Evolutionary conservation across 2,888 invertebrate species (phyloP).

Genomic region (Ichneumon xanthorius): DNA sequence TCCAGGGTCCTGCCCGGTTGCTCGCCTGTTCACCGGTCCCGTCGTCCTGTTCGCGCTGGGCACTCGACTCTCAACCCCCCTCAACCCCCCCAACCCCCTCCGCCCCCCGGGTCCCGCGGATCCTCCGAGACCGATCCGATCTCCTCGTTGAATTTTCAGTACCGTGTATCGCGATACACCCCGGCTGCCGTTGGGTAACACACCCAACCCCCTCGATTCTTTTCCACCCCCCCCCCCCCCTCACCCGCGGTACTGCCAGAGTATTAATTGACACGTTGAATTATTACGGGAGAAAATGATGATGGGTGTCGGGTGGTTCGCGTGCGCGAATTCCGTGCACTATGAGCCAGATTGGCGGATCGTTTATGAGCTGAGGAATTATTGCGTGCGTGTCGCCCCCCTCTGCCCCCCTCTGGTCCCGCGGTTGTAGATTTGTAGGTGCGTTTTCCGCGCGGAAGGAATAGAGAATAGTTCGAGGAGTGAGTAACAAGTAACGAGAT

Average conservation of each 20-base stretch:
- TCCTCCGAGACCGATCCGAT: slow-evolving; percentile 47
- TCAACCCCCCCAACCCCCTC: not conserved
- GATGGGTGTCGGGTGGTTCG: not conserved
- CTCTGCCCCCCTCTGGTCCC: too few relatives aligned
- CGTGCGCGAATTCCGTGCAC: slow-evolving; percentile 9
- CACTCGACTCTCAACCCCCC: slow-evolving; percentile 41
- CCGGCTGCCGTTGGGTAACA: slow-evolving; percentile 1
- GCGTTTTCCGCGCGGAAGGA: slow-evolving; percentile 59
- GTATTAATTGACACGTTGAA: slow-evolving; percentile 50
- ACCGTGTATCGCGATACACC: not conserved
- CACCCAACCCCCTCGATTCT: not conserved
- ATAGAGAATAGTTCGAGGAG: slow-evolving; percentile 70
- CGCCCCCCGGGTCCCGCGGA: slow-evolving; percentile 30
- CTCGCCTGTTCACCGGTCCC: slow-evolving; percentile 51
- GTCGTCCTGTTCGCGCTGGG: slow-evolving; percentile 44
- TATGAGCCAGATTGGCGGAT: not conserved
- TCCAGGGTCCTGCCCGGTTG: slow-evolving; percentile 48
- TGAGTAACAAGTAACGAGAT: slow-evolving; percentile 77
- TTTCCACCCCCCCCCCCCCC: not conserved
- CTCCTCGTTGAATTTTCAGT: slow-evolving; percentile 46
- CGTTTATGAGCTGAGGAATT: not conserved
- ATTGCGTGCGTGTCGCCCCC: not conserved
- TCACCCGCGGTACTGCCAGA: not conserved
- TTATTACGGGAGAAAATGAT: slow-evolving; percentile 37
- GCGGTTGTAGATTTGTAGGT: not conserved